Percentiles rank a stretch among this genome's conserved stretches.
Evolutionary conservation across 1,140 invertebrate species (phyloP).

Genomic region (Drosophila virilis): DNA sequence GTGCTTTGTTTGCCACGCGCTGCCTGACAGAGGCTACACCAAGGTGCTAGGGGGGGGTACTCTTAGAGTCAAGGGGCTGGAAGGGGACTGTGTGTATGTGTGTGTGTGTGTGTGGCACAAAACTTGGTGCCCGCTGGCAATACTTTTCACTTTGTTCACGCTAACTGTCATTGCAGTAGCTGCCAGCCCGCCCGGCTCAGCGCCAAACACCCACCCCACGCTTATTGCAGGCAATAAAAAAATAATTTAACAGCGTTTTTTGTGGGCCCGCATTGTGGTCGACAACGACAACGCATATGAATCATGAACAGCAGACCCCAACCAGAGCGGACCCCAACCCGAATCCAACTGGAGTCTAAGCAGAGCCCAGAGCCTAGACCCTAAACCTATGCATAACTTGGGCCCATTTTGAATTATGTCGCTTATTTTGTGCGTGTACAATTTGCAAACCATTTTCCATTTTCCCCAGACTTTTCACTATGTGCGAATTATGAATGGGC

Average conservation of each 20-base stretch:
- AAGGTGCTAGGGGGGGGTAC: not conserved
- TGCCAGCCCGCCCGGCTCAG: not conserved
- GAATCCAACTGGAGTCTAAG: not conserved
- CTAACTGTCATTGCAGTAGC: slow-evolving; percentile 68
- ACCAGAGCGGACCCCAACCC: not conserved
- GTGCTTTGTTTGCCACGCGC: slow-evolving; percentile 69
- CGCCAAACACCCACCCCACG: not conserved
- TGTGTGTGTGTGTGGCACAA: slow-evolving; percentile 31
- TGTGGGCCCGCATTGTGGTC: slow-evolving; percentile 20
- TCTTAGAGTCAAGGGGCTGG: not conserved
- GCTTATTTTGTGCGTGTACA: slow-evolving; percentile 44
- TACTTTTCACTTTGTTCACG: slow-evolving; percentile 80
- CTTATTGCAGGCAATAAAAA: slow-evolving; percentile 71
- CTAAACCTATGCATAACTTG: slow-evolving; percentile 23
- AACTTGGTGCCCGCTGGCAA: slow-evolving; percentile 70
- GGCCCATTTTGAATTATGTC: slow-evolving; percentile 45
- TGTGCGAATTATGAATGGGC: slow-evolving; percentile 30
- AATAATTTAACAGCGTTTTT: slow-evolving; percentile 69
- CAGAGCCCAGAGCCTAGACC: not conserved
- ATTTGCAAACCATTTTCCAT: slow-evolving; percentile 46
- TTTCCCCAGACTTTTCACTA: slow-evolving; percentile 28
- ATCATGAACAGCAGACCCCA: slow-evolving; percentile 36
- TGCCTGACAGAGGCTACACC: slow-evolving; percentile 6
- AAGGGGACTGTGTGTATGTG: not conserved
- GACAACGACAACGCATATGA: slow-evolving; percentile 41